Percentiles rank a stretch among this genome's conserved stretches.
These are phyloP conservation scores for Pyralis farinalis DNA, from an alignment of 2,888 invertebrate species.

Conservation along the genomic window DNA sequence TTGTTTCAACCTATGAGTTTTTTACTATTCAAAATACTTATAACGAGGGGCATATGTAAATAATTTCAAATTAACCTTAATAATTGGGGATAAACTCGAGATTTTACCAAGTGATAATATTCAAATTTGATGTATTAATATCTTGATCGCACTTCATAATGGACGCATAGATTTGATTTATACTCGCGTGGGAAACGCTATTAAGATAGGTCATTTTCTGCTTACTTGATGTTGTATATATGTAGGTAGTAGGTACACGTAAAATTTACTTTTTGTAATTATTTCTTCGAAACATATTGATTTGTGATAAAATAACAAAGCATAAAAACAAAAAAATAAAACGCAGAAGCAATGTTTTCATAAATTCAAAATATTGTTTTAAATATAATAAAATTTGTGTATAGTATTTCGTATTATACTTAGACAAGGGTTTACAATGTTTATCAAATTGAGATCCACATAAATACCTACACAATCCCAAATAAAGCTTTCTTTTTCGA, in stretches of 20 bases:
- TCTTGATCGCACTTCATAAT: conserved; percentile 9
- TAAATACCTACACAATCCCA: conserved; percentile 15
- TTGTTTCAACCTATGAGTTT: neutral
- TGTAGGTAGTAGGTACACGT: too few relatives aligned
- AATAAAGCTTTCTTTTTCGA: conserved; percentile 50
- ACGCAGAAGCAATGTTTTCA: too few relatives aligned
- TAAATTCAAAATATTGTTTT: too few relatives aligned
- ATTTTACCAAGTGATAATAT: conserved; percentile 14
- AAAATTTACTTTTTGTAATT: too few relatives aligned
- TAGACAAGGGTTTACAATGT: too few relatives aligned
- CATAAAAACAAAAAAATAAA: too few relatives aligned
- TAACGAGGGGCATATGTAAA: conserved; percentile 7
- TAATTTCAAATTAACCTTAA: conserved; percentile 6
- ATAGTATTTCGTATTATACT: too few relatives aligned
- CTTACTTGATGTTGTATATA: neutral
- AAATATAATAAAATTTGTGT: too few relatives aligned
- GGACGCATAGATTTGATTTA: conserved; percentile 6
- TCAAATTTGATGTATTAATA: conserved; percentile 10
- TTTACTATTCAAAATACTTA: neutral
- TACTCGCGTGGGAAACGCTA: conserved; percentile 9
- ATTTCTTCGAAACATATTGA: too few relatives aligned
- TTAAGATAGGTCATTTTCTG: neutral
- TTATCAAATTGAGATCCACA: conserved; percentile 9
- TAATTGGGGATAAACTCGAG: conserved; percentile 8
- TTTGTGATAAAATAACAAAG: too few relatives aligned